Evolutionary conservation across 2,113 vertebrate genomes (phyloP), one percentile per base, ranked within the genome.

Genomic region (Mormoops blainvillei): DNA sequence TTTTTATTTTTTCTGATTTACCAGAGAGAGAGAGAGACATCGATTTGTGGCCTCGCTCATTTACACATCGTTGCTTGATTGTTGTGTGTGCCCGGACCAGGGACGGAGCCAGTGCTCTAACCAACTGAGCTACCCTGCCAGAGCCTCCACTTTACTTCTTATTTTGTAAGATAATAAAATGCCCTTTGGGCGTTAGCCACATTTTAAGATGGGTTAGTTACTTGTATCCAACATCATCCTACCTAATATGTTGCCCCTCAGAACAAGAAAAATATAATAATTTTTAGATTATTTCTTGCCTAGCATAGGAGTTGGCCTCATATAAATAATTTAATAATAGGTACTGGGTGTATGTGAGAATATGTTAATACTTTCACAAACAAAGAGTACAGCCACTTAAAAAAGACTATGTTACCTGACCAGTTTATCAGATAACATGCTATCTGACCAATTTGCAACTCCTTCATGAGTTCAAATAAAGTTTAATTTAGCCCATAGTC

Each of bases 391-490:
- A 48, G n/a, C 14, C 63, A 61, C 45, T 80, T 73, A 33, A 94
- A 86, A 67, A n/a, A 85, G n/a, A 26, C 18, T 61, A 58, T n/a
- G n/a, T n/a, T n/a, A n/a, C n/a, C n/a, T n/a, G n/a, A n/a, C n/a
- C n/a, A n/a, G n/a, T n/a, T n/a, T n/a, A n/a, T n/a, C n/a, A n/a
- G n/a, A 22, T 19, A 71, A 85, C 54, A 26, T 86, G 15, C 68
- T 67, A 81, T 80, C n/a, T 83, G 24, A 50, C 38, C 61, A 84
- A 87, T 84, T 61, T 80, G 26, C 89, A 85, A 36, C 50, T 31
- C 31, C 22, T 93, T 89, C 78, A 52, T 45, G 87, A 83, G 76
- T 82, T 80, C 73, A 81, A 88, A 91, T 95, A 74, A 80, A 90
- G 11, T 19, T 85, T 1, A 33, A 65, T 56, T n/a, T 67, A 73